A percentile compares a stretch with the other conserved stretches of the same genome.
Evolutionary conservation across 2,113 vertebrate genomes (phyloP).

Genomic region (Accipiter virgatus): DNA sequence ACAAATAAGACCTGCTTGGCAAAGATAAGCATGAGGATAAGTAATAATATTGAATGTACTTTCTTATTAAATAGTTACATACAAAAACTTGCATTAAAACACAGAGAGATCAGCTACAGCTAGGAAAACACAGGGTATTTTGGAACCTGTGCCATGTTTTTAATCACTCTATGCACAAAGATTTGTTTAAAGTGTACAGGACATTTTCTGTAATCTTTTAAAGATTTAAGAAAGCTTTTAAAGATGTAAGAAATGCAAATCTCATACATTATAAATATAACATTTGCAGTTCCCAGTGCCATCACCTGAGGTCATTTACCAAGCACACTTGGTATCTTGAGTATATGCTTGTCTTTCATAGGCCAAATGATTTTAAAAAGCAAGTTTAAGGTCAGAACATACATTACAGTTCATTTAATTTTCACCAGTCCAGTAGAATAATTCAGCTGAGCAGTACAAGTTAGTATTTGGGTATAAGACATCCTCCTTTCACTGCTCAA

Average conservation of each 20-base stretch:
- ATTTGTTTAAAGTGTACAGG: neutral
- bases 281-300: neutral
- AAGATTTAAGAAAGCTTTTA: neutral
- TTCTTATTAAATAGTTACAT: neutral
- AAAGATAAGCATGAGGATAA: neutral
- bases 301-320: neutral
- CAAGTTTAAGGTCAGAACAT: neutral
- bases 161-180: neutral
- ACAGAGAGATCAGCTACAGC: neutral
- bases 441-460: neutral
- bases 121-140: neutral
- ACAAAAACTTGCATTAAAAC: neutral
- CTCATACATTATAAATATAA: neutral
- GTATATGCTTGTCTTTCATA: neutral
- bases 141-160: neutral
- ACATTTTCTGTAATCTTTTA: neutral
- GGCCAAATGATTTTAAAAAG: neutral
- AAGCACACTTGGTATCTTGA: neutral
- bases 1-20: neutral
- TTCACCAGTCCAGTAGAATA: neutral
- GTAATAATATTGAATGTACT: neutral
- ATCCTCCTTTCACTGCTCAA: neutral
- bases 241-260: neutral
- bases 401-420: neutral
- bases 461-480: neutral